Base-by-base conservation (phyloP, 2,888 invertebrate species). In the Tetragonisca angustula region DNA sequence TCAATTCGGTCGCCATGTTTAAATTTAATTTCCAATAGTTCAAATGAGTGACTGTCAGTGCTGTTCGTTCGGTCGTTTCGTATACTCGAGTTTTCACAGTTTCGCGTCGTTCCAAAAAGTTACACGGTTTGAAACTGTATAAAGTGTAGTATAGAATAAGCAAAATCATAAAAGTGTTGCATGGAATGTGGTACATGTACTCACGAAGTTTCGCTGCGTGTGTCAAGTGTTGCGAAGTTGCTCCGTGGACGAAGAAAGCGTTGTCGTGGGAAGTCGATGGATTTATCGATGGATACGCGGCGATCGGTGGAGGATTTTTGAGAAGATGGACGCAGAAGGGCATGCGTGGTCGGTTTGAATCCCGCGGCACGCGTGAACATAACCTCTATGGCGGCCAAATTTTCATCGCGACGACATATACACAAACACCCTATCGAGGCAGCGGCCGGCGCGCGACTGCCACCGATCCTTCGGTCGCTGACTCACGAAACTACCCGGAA, bases 391-490 rank as follows among this genome's bases (percentile, higher is more conserved):
- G 75, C 52, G 82, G 72, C 24, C 77, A 71, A 68, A 86, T 76
- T 71, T 78, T 86, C 90, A 90, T 88, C 87, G 81, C 86, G 85
- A 72, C 68, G 79, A 88, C 43, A 0, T 79, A 90, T 83, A 89
- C 83, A 88, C 84, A 85, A 86, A 85, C 92, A 92, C 89, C 92
- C 91, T 92, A 87, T 87, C 93, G 91, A 93, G 92, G 90, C 94
- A 93, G 94, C 94, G 94, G 94, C 93, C 93, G 92, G 93, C 94
- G 93, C 94, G 93, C 93, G 93, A 94, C 94, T 94, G 94, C 90
- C 90, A 79, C 67, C 81, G 69, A 62, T 77, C 59, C 74, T 54
- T 77, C 87, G 88, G 87, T 87, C 87, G 86, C 85, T 88, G 88
- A 87, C 88, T 85, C 84, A 82, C 88, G 87, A 85, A 78, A 74